Conservation (phyloP, 2,797 vertebrate genomes). For the Anas bahamensis region DNA sequence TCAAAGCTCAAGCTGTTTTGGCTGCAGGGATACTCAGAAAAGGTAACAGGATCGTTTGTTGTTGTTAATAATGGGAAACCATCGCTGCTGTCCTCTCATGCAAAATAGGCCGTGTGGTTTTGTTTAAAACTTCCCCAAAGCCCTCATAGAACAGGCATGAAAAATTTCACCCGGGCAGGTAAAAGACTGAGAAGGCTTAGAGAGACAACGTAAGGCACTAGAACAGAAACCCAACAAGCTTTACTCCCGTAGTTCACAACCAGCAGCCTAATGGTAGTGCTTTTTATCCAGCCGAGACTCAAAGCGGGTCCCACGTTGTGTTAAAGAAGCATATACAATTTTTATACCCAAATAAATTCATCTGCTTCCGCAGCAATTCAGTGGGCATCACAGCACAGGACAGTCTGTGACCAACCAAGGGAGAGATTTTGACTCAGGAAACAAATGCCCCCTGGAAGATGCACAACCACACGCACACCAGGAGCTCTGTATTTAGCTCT, state of each 20-base stretch:
- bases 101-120: background rate
- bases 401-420: background rate
- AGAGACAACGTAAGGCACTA: background rate
- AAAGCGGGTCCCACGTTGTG: background rate
- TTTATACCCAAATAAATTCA: background rate
- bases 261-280: background rate
- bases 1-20: background rate
- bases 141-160: background rate
- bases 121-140: background rate
- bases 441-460: background rate
- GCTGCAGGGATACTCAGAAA: background rate
- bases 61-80: background rate
- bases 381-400: background rate
- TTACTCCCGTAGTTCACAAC: background rate
- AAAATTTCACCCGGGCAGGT: background rate
- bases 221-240: background rate
- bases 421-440: background rate
- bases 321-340: background rate
- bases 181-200: background rate
- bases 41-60: background rate
- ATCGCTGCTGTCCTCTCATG: background rate
- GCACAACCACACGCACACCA: background rate
- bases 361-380: background rate
- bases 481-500: background rate
- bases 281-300: background rate